Conservation (phyloP, 2,888 invertebrate genomes). For the Athrips mouffetella region DNA sequence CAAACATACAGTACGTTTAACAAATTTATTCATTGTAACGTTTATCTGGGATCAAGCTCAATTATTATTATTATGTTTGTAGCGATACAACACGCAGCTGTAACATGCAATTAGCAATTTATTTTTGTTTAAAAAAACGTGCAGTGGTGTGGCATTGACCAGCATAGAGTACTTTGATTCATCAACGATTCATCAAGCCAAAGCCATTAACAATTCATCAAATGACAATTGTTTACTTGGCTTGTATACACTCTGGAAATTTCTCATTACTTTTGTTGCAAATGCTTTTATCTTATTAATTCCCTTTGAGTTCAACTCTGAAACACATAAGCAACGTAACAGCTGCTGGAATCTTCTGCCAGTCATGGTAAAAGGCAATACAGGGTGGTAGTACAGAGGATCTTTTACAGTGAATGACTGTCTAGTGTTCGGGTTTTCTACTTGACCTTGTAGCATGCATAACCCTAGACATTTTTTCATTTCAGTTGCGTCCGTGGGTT, state of each 20-base stretch:
- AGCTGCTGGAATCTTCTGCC: constrained; percentile 13
- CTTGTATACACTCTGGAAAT: constrained; percentile 1
- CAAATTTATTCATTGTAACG: no score
- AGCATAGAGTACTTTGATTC: no score
- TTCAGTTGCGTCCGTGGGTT: constrained; percentile 12
- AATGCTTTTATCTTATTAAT: constrained; percentile 6
- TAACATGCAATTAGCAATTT: no score
- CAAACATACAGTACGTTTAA: no score
- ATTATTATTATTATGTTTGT: no score
- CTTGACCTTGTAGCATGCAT: constrained; percentile 12
- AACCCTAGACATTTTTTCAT: constrained; percentile 12
- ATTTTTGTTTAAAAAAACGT: no score
- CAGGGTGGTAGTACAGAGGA: constrained; percentile 12
- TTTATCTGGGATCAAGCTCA: no score
- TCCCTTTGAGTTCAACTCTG: constrained; percentile 8
- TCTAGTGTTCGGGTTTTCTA: constrained; percentile 9
- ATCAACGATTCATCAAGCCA: no score
- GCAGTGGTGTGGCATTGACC: no score
- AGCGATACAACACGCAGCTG: no score
- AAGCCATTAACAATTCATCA: constrained; percentile 20
- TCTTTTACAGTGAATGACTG: constrained; percentile 11
- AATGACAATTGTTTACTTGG: constrained; percentile 13
- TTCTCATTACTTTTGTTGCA: constrained; percentile 7
- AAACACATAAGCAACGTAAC: constrained; percentile 12
- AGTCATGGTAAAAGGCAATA: constrained; percentile 6